These are phyloP conservation scores for Andrena dorsata DNA, from an alignment of 2,888 invertebrate genomes.

Conservation along the genomic window DNA sequence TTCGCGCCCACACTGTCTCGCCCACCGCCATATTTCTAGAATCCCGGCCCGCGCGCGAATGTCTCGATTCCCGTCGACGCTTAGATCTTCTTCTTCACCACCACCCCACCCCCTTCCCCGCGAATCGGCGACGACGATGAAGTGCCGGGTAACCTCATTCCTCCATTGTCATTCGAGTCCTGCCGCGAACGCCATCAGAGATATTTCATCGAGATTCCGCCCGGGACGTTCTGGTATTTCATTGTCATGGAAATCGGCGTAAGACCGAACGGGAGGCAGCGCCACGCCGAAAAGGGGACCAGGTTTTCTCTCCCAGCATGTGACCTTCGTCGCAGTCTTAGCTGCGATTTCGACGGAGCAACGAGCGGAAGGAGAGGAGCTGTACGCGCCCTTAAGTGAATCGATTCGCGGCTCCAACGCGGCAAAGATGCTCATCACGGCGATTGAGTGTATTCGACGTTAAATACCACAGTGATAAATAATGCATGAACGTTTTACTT, in stretches of 20 bases:
- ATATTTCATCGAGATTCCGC: slow-evolving; percentile 72
- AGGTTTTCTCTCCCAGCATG: slow-evolving; percentile 13
- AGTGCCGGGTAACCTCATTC: slow-evolving; percentile 55
- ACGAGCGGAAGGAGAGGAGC: neutral
- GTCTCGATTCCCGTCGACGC: slow-evolving; percentile 16
- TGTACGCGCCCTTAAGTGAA: neutral
- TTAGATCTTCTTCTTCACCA: neutral
- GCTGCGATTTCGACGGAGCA: neutral
- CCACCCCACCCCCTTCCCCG: neutral
- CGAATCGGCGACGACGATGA: slow-evolving; percentile 32
- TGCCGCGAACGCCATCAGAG: slow-evolving; percentile 42
- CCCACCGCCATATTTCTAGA: neutral
- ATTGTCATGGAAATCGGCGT: slow-evolving; percentile 68
- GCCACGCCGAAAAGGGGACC: slow-evolving; percentile 2
- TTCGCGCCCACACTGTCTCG: neutral
- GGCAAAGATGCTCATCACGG: slow-evolving; percentile 16
- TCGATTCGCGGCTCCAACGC: slow-evolving; percentile 7
- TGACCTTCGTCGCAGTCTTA: neutral
- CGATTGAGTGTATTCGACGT: slow-evolving; percentile 15
- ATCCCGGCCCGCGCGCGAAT: neutral
- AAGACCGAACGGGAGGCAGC: slow-evolving; percentile 20
- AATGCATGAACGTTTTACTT: slow-evolving; percentile 42
- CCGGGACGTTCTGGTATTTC: slow-evolving; percentile 58
- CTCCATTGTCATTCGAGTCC: slow-evolving; percentile 62
- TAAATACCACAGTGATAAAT: slow-evolving; percentile 43